phyloP scores from a whole-genome alignment of 2,113 vertebrate genomes.

The Spilogale gracilis region DNA sequence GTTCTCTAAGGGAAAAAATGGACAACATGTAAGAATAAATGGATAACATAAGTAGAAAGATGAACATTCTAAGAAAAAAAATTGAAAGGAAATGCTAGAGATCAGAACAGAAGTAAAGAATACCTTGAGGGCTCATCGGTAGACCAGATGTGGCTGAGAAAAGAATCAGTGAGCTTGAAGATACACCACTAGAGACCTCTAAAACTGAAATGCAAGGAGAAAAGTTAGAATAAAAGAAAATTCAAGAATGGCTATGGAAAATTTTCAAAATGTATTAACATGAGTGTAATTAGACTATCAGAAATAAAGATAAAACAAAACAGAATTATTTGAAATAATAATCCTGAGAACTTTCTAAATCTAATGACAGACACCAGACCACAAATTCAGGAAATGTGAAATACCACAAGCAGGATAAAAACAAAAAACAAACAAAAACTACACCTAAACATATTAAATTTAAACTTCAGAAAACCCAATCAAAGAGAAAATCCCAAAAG shows the following conservation, averaged over 20 bases:
- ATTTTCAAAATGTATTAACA: background rate
- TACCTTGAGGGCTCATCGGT: background rate
- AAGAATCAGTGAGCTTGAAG: background rate
- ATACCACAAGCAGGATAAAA: background rate
- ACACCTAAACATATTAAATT: background rate
- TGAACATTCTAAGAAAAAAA: background rate
- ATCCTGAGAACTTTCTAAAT: background rate
- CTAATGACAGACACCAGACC: background rate
- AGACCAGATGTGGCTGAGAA: background rate
- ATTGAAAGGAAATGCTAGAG: background rate
- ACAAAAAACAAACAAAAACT: background rate
- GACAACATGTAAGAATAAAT: background rate
- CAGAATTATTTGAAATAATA: background rate
- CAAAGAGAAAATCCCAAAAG: background rate
- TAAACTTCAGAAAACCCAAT: background rate
- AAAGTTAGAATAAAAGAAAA: background rate
- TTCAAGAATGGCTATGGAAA: background rate
- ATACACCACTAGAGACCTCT: background rate
- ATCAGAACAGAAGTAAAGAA: background rate
- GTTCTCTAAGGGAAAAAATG: background rate
- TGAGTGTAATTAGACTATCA: background rate
- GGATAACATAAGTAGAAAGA: background rate
- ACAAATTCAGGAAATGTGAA: background rate
- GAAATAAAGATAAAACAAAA: background rate
- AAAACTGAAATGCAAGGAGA: background rate